Percentiles rank a stretch among this genome's conserved stretches.
Conservation (phyloP, 2,797 vertebrate genomes). For the Tragelaphus oryx region DNA sequence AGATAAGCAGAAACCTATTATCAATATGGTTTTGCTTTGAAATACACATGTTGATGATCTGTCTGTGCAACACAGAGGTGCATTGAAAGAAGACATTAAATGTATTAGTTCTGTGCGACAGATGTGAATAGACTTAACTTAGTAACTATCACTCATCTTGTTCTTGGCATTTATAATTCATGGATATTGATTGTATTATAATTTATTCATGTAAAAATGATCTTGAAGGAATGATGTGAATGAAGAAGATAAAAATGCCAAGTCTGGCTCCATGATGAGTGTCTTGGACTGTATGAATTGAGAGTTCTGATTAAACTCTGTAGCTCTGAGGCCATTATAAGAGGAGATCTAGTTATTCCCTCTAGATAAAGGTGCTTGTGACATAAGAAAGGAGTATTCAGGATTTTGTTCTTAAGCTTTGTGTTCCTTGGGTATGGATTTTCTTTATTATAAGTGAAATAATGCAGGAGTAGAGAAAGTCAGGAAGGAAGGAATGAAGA, state of each 20-base stretch:
- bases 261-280: neutral
- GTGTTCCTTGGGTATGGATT: neutral
- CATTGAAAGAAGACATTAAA: no score
- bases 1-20: neutral
- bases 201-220: neutral
- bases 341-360: neutral
- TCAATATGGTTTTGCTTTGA: fast-evolving
- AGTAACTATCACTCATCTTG: neutral
- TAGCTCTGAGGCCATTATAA: neutral
- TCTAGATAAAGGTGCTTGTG: neutral
- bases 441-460: neutral
- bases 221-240: neutral
- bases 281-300: neutral
- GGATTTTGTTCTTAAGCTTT: neutral
- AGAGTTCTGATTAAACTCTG: neutral
- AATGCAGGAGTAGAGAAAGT: neutral
- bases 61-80: no score
- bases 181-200: neutral
- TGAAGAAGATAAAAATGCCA: neutral
- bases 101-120: neutral
- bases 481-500: neutral
- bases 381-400: no score
- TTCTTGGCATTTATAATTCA: neutral
- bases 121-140: neutral
- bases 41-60: neutral